Evolutionary conservation across 2,888 invertebrate genomes (phyloP), one percentile per base, ranked within the genome.

Genomic region (Adelphocoris suturalis): DNA sequence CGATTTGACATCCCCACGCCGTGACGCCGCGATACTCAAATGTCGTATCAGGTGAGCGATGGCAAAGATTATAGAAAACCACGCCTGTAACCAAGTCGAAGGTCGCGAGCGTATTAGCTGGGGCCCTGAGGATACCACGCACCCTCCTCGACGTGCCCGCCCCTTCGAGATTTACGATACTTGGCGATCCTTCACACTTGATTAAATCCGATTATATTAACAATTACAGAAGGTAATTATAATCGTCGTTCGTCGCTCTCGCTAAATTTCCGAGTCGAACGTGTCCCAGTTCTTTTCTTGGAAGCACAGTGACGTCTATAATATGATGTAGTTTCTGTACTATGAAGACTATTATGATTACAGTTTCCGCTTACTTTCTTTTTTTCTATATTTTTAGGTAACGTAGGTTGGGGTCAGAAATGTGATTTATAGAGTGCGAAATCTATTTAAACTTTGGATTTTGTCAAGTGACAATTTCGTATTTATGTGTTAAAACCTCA

Each of bases 41-140:
- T 11, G 52, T 52, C 52, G 52, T 52, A 52, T 52, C 52, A 14
- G 3, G 52, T 16, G 16, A 52, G 52, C 52, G 52, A 52, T 52
- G 61, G 61, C 19, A 61, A 61, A 61, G 61, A 61, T 61, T 61
- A 61, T 61, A 61, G 61, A 61, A 61, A 61, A 61, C 16, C 61
- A 37, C 61, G n/a, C 52, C 13, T 16, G 1, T 52, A 7, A 16
- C 16, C 52, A 16, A 52, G 52, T 52, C 52, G 52, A 52, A 52
- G 52, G 52, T 52, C 52, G 52, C 52, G 16, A 52, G 16, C 52
- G 12, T 14, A 52, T 52, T 52, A 52, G 11, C 52, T 11, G 52
- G 52, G 16, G 52, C 52, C 52, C 52, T 52, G 52, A 52, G 52
- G 52, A 52, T 52, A 52, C 52, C 52, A 52, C 14, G 13, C 52